Conservation (phyloP, 2,113 vertebrate species). For the Oostethus manadensis region DNA sequence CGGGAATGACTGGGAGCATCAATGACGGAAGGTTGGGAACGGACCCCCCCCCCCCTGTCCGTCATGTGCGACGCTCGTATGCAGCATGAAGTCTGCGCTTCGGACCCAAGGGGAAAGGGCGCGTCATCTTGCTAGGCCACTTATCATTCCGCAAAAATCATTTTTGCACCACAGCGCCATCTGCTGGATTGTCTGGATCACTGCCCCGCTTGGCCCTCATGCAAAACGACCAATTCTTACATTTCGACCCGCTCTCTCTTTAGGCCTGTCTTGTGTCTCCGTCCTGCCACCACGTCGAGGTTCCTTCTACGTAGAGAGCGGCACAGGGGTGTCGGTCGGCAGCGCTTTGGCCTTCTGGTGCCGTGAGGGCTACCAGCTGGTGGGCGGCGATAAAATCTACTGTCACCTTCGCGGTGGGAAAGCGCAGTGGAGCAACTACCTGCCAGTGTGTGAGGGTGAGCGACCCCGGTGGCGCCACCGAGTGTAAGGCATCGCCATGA, state of each 20-base stretch:
- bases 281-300: slow-evolving; percentile 66
- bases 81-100: too few relatives aligned
- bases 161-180: too few relatives aligned
- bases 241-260: neutral
- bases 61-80: too few relatives aligned
- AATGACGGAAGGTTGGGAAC: too few relatives aligned
- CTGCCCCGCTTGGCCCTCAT: too few relatives aligned
- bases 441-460: slow-evolving; percentile 70
- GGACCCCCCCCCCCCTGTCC: too few relatives aligned
- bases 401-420: slow-evolving; percentile 54
- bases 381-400: slow-evolving; percentile 67
- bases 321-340: slow-evolving; percentile 59
- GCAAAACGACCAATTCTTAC: too few relatives aligned
- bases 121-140: too few relatives aligned
- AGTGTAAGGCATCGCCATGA: neutral
- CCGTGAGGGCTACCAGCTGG: slow-evolving; percentile 74
- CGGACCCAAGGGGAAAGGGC: too few relatives aligned
- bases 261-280: slow-evolving; percentile 61
- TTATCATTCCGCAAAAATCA: too few relatives aligned
- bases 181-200: too few relatives aligned
- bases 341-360: slow-evolving; percentile 72
- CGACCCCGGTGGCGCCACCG: too few relatives aligned
- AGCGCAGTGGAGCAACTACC: slow-evolving; percentile 70
- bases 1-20: slow-evolving; percentile 1
- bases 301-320: slow-evolving; percentile 68